A percentile compares a stretch with the other conserved stretches of the same genome.
Evolutionary conservation across 92 coral and sea anemone genomes (phyloP).

Genomic region (Pocillopora grandis): DNA sequence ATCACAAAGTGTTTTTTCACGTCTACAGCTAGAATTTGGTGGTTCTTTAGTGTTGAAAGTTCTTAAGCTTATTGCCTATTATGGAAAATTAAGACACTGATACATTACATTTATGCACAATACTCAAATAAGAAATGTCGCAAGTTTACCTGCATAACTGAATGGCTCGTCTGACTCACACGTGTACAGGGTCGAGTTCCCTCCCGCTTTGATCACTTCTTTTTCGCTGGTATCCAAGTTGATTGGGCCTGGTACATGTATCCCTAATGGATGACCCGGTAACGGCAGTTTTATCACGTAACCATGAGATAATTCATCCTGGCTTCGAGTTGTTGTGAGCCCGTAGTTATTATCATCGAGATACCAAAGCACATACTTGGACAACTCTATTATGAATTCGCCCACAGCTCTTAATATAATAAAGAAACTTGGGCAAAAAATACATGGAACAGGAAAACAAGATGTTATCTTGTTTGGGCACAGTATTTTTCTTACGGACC

Average conservation of each 20-base stretch:
- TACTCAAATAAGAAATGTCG: too few species aligned
- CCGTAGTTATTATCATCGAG: conserved; percentile 63
- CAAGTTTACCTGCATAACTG: conserved; percentile 75
- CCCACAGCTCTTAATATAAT: conserved; percentile 11
- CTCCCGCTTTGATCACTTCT: conserved; percentile 36
- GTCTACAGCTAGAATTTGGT: too few species aligned
- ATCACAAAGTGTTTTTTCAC: too few species aligned
- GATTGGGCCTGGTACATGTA: conserved; percentile 66
- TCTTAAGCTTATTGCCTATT: too few species aligned
- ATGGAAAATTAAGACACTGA: too few species aligned
- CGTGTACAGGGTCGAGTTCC: conserved; percentile 59
- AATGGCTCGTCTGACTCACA: conserved; percentile 59
- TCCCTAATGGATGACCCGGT: conserved; percentile 35
- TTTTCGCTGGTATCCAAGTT: conserved; percentile 41
- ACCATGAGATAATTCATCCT: conserved; percentile 74
- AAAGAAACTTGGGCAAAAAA: too few species aligned
- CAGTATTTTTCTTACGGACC: not conserved
- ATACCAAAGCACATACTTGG: conserved; percentile 43
- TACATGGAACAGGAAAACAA: conserved; percentile 34
- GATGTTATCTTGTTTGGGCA: conserved; percentile 44
- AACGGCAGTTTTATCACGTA: conserved; percentile 69
- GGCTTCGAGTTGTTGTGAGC: conserved; percentile 66
- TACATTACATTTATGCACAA: too few species aligned
- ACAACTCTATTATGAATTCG: conserved; percentile 46
- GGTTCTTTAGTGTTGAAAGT: too few species aligned